Base-by-base conservation (phyloP, 1,140 invertebrate species). In the Nephila pilipes region DNA sequence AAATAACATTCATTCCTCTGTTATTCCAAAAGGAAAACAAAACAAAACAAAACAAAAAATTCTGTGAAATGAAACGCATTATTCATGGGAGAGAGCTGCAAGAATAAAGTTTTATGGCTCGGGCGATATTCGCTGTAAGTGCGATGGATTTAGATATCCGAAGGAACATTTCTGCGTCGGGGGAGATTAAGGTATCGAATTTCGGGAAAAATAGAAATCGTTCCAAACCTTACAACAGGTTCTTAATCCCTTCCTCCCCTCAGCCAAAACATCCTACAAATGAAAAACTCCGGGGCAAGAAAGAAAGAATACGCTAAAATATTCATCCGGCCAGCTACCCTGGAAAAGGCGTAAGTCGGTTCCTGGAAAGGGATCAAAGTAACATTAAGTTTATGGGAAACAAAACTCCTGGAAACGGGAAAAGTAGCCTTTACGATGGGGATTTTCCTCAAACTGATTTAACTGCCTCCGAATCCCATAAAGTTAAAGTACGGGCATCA, bases 371-470 rank as follows among this genome's bases (percentile, higher is more conserved):
- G 85, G 87, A 75, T 89, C 63, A 89, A 89, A 89, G 87, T 89
- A 65, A 89, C 87, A 89, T 89, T 89, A 89, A 89, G 87, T 89
- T 89, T 89, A 89, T 89, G 87, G 87, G 87, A 79, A 89, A 89
- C 87, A 89, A 89, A 89, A 89, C 87, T 79, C 87, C 63, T 65
- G 85, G 85, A 87, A 87, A 87, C 83, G 87, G 65, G 87, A 89
- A 89, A 89, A 79, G 69, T 89, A 89, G 60, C 65, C 69, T 65
- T 36, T 65, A 75, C 60, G 60, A 69, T 54, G 65, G 87, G 46
- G 83, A 85, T 85, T 85, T 85, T 57, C 60, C 65, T 65, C 36
- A 29, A 57, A 89, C 63, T 89, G 85, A 87, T 87, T 87, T 87
- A 87, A 87, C 85, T 87, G 85, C 85, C 85, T 87, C 32, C 58